Base-by-base conservation (phyloP, 2,888 invertebrate genomes). In the Sarcophaga caerulescens region DNA sequence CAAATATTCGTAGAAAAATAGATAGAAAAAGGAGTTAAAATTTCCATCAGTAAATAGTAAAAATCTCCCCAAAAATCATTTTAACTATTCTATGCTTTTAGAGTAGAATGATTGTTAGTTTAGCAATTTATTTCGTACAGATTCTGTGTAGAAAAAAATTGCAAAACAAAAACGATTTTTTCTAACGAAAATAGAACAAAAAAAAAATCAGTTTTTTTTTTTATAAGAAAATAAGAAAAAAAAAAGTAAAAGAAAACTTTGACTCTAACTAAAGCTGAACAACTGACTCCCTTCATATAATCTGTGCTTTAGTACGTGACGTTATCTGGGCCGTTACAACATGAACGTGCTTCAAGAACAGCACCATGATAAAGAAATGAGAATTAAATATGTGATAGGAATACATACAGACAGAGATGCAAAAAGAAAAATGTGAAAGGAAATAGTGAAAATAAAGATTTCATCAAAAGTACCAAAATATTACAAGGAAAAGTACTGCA, bases 261-360 rank as follows among this genome's bases (percentile, higher is more conserved):
- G 60, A 52, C 52, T 52, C 52, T 52, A 52, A 52, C 52, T 52
- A 44, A 75, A 73, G 79, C 84, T 65, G 68, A 74, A 78, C 75
- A 79, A 60, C 69, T 74, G 81, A 84, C 84, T 86, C 70, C 84
- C 81, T 84, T 86, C 70, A 81, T 91, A 92, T 92, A 92, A 92
- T 92, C 92, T 92, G 91, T 92, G 92, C 92, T 90, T 89, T 47
- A 19, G 90, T 92, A 92, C 92, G 92, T 92, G 92, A 92, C 91
- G 92, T 91, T 92, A 92, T 92, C 91, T 92, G 90, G 91, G 90
- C 91, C 91, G 91, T 90, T 92, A 92, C 90, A 91, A 90, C 89
- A 90, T 88, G 91, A 90, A 91, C 92, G 91, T 91, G 89, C 82
- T 85, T 85, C 81, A 85, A 80, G 84, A 87, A 77, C 19, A 70